phyloP scores from a whole-genome alignment of 2,797 vertebrate genomes.

The Intellagama lesueurii region DNA sequence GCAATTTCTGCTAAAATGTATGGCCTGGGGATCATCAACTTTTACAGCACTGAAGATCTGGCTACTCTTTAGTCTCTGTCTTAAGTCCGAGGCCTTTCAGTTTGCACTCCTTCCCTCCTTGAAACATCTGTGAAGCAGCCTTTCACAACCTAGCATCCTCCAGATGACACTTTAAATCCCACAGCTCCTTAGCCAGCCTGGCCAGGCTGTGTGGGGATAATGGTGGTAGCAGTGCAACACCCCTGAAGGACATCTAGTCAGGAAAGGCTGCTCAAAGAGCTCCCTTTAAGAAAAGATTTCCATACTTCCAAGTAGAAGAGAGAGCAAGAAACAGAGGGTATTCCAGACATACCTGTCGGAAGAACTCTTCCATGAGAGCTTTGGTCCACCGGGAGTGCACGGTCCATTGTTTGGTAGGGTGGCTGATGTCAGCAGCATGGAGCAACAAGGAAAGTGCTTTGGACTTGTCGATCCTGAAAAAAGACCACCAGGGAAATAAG shows the following conservation, averaged over 20 bases:
- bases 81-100: background rate
- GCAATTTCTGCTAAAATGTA: background rate
- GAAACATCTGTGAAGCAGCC: background rate
- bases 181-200: background rate
- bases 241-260: too few species aligned
- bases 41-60: background rate
- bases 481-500: background rate
- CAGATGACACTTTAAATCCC: background rate
- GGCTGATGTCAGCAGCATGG: slow-evolving; percentile 94
- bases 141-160: background rate
- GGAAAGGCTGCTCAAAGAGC: background rate
- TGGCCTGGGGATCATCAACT: background rate
- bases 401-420: slow-evolving; percentile 92
- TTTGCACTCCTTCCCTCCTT: background rate
- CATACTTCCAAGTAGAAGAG: background rate
- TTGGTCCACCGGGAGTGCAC: slow-evolving; percentile 95
- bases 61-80: background rate
- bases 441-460: slow-evolving; percentile 92
- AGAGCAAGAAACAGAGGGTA: background rate
- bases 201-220: background rate
- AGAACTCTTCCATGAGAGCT: slow-evolving; percentile 94
- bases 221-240: background rate
- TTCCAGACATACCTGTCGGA: slow-evolving; percentile 87
- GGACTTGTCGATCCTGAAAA: slow-evolving; percentile 87
- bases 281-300: background rate